Evolutionary conservation across 1,140 invertebrate genomes (phyloP).

Genomic region (Leptinotarsa undecemlineata): DNA sequence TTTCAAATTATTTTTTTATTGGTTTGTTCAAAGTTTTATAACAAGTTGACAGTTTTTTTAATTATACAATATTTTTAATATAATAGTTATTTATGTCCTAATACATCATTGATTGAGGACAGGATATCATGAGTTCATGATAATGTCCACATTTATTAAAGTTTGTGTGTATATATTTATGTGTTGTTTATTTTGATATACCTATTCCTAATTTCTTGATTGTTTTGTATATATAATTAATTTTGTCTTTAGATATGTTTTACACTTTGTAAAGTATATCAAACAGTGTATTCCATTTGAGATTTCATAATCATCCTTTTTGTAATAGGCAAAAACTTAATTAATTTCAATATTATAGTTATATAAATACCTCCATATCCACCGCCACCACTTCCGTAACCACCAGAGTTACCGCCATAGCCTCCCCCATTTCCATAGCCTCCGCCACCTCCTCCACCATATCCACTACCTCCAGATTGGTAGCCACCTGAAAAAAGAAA

Average conservation of each 20-base stretch:
- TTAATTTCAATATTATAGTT: constrained; percentile 1
- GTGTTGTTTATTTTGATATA: background rate
- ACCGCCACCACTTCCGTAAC: constrained; percentile 39
- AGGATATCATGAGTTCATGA: too few species aligned
- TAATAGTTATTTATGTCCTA: too few species aligned
- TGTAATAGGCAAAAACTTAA: background rate
- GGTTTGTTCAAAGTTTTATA: too few species aligned
- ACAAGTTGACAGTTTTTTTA: too few species aligned
- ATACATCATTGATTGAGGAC: too few species aligned
- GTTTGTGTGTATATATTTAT: too few species aligned
- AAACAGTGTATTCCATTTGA: background rate
- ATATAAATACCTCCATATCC: constrained; percentile 37
- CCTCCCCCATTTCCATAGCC: constrained; percentile 36
- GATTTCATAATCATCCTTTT: background rate
- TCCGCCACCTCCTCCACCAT: constrained; percentile 28
- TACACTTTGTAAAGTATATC: background rate
- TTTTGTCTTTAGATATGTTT: background rate
- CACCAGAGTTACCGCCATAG: constrained; percentile 35
- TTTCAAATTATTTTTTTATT: too few species aligned
- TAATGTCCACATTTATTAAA: too few species aligned
- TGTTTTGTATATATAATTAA: background rate
- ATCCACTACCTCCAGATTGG: constrained; percentile 38
- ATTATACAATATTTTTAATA: too few species aligned
- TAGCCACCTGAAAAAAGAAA: constrained; percentile 34
- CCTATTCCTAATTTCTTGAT: background rate